Conservation (phyloP, 2,888 invertebrate genomes). For the Agriotes lineatus region DNA sequence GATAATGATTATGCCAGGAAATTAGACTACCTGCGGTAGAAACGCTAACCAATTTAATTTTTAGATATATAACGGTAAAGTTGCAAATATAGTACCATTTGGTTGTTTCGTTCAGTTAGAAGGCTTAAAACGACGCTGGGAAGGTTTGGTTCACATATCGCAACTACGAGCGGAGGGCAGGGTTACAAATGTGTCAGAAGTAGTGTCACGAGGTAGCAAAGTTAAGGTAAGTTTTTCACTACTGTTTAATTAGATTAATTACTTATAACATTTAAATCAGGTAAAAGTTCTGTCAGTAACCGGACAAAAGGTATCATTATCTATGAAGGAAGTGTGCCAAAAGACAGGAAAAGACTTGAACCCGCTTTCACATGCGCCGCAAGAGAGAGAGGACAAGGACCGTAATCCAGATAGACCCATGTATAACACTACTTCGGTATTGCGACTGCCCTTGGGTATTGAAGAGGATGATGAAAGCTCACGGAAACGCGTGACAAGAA, state of each 20-base stretch:
- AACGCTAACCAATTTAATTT: constrained; percentile 52
- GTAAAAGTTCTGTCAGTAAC: constrained; percentile 91
- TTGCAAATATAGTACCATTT: constrained; percentile 96
- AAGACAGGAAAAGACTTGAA: constrained; percentile 94
- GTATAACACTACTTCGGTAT: constrained; percentile 66
- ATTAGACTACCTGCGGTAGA: too few species aligned
- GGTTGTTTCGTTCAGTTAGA: constrained; percentile 98
- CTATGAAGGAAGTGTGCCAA: constrained; percentile 99
- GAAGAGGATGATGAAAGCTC: constrained; percentile 87
- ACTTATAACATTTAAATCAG: constrained; percentile 59
- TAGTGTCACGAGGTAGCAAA: constrained; percentile 89
- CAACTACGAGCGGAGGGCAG: constrained; percentile 92
- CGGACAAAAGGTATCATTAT: constrained; percentile 95
- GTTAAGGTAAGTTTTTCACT: constrained; percentile 87
- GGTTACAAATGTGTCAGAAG: constrained; percentile 94
- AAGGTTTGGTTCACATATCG: constrained; percentile 98
- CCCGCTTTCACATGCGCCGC: constrained; percentile 79
- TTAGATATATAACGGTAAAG: constrained; percentile 91
- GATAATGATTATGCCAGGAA: too few species aligned
- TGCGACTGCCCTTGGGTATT: constrained; percentile 63
- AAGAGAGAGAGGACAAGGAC: constrained; percentile 77
- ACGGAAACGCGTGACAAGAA: constrained; percentile 87
- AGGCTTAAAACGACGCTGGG: constrained; percentile 89
- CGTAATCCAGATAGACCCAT: constrained; percentile 96
- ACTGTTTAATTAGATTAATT: too few species aligned